Base-by-base conservation (phyloP, 2,888 invertebrate genomes). In the Volucella inflata region DNA sequence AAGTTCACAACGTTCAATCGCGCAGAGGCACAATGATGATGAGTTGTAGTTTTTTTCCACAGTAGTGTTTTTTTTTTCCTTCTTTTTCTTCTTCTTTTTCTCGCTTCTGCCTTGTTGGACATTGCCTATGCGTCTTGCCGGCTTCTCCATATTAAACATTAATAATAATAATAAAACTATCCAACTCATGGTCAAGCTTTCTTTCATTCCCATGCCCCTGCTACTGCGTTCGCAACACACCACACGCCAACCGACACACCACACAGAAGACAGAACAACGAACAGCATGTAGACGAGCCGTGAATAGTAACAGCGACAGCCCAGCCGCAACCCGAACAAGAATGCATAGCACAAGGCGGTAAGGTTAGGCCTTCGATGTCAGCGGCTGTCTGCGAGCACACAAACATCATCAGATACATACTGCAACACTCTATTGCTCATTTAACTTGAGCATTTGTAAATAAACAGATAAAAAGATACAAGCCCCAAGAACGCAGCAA, bases 101-200 rank as follows among this genome's bases (percentile, higher is more conserved):
- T 16, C 10, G 8, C 10, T n/a, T 57, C 48, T 64, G 40, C 40
- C 51, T 46, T 67, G 60, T 55, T 59, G 67, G 59, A 21, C 21
- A 44, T 55, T 55, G 80, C 55, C 68, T 74, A 75, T 79, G 79
- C 70, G 70, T 75, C 78, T 57, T 65, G 84, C 80, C 85, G 85
- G 85, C 85, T 76, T 65, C 76, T 65, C 62, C 71, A 65, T 68
- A 74, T 78, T 51, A 78, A 68, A 67, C 14, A 65, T 76, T 57
- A 68, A 74, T 68, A 83, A 82, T 64, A 74, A 64, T 78, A 83
- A 74, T 67, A 75, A 68, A 71, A 64, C 59, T 68, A 59, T 79
- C 68, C 55, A 79, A 84, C 57, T 79, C 84, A 79, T 74, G 84
- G 84, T 75, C 79, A 84, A 79, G 84, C 84, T 79, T 79, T 79